Evolutionary conservation across 1,140 invertebrate genomes (phyloP).

Genomic region (Zaprionus inermis): DNA sequence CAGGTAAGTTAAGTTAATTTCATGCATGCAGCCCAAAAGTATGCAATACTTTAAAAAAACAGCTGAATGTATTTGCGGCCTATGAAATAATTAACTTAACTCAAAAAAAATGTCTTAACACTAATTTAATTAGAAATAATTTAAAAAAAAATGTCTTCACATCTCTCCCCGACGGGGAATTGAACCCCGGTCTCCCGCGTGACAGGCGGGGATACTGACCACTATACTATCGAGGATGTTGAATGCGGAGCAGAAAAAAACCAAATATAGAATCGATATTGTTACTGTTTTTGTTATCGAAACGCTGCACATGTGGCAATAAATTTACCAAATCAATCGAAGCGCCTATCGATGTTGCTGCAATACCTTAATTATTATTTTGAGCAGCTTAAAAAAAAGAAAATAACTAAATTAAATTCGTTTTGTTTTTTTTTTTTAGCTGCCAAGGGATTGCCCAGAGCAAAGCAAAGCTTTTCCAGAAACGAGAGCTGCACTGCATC

Average conservation of each 20-base stretch:
- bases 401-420: too few species aligned
- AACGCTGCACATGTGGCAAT: too few species aligned
- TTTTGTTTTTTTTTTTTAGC: too few species aligned
- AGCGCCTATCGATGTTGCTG: too few species aligned
- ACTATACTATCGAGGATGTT: conserved; percentile 85
- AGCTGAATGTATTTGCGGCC: neutral
- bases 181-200: conserved; percentile 86
- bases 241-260: neutral
- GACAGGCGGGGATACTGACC: conserved; percentile 85
- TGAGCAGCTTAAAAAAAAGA: too few species aligned
- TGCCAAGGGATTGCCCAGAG: too few species aligned
- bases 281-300: too few species aligned
- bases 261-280: neutral
- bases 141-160: conserved; percentile 4
- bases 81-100: too few species aligned
- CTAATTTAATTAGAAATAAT: neutral
- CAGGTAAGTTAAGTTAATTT: neutral
- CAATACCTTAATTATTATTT: too few species aligned
- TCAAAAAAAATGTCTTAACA: too few species aligned
- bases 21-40: neutral
- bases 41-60: neutral
- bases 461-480: neutral
- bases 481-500: neutral
- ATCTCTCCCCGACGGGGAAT: conserved; percentile 85
- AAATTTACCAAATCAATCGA: too few species aligned